Evolutionary conservation across 2,888 invertebrate species (phyloP).

Genomic region (Reticulitermes lucifugus): DNA sequence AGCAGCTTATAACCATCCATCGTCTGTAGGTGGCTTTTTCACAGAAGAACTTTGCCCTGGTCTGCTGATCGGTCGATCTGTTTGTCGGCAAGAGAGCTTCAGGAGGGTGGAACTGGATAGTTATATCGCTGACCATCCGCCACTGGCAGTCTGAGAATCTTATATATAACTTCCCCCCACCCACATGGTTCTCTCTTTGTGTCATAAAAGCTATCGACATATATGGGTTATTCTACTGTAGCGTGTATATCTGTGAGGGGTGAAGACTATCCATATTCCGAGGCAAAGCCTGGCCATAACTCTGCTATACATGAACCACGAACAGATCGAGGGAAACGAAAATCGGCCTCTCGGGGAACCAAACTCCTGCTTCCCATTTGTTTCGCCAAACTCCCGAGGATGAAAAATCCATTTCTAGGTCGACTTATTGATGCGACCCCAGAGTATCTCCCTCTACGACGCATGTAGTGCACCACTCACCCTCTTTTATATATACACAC

Average conservation of each 20-base stretch:
- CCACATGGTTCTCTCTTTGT: slow-evolving; percentile 1
- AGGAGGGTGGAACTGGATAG: neutral
- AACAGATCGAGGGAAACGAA: slow-evolving; percentile 44
- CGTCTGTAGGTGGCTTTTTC: neutral
- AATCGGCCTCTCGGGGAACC: slow-evolving; percentile 48
- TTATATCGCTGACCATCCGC: slow-evolving; percentile 39
- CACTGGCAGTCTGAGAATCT: slow-evolving; percentile 40
- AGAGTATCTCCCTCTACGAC: slow-evolving; percentile 46
- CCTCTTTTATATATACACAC: slow-evolving; percentile 16
- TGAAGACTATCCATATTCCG: slow-evolving; percentile 48
- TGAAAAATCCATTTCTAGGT: slow-evolving; percentile 67
- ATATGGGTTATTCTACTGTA: slow-evolving; percentile 34
- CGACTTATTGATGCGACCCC: slow-evolving; percentile 66
- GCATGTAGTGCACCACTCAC: neutral
- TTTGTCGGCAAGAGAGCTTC: slow-evolving; percentile 2
- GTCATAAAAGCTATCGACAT: slow-evolving; percentile 52
- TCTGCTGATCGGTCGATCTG: slow-evolving; percentile 12
- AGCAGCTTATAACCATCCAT: slow-evolving; percentile 11
- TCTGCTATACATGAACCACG: slow-evolving; percentile 48
- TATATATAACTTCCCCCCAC: slow-evolving; percentile 41
- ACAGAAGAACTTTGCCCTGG: neutral
- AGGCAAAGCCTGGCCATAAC: slow-evolving; percentile 50
- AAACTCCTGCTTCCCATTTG: slow-evolving; percentile 40
- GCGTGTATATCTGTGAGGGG: slow-evolving; percentile 10
- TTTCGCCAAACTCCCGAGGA: slow-evolving; percentile 57